Evolutionary conservation across 2,888 invertebrate species (phyloP), one percentile per base, ranked within the genome.

Genomic region (Lepidochrysops patricia): DNA sequence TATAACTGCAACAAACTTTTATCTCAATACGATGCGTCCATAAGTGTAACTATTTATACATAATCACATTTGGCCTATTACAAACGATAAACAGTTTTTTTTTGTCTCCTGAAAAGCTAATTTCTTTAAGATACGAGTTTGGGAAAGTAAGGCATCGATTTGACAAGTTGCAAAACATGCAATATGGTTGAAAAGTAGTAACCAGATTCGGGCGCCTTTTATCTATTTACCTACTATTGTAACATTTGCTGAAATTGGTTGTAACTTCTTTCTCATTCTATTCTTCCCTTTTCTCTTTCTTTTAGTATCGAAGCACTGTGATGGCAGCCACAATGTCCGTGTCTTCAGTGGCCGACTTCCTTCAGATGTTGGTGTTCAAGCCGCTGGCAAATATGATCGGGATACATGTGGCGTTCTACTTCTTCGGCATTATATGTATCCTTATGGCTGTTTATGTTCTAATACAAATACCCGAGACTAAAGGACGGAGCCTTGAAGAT

Each of bases 301-400:
- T 69, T 32, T 67, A 73, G 72, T 72, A 71, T 57, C 70, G 73
- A 1, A 70, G 70, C 5, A 66, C 69, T 35, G 71, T 73, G 1
- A 52, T 72, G n/a, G 71, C 70, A n/a, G 64, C 68, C 0, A 70
- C 70, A 1, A 68, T 71, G 67, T 66, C 68, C 7, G 63, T 69
- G 9, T 67, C 70, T 4, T 67, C 68, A 0, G n/a, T 67, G 1
- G 61, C 69, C 0, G 70, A 71, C 37, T 68, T 72, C 57, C 49
- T 71, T 5, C 72, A 73, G 61, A 64, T 73, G 9, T 27, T 71
- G 0, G 67, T 70, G 35, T 72, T 73, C 57, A 72, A 70, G 50
- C 67, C 68, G 0, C 19, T 71, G 1, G 64, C 66, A 2, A 65
- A 62, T 4, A 43, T 64, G 0, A 63, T 71, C 6, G 72, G 73